Percentiles rank a stretch among this genome's conserved stretches.
These are phyloP conservation scores for Athene noctua DNA, from an alignment of 2,113 vertebrate genomes.

Conservation along the genomic window DNA sequence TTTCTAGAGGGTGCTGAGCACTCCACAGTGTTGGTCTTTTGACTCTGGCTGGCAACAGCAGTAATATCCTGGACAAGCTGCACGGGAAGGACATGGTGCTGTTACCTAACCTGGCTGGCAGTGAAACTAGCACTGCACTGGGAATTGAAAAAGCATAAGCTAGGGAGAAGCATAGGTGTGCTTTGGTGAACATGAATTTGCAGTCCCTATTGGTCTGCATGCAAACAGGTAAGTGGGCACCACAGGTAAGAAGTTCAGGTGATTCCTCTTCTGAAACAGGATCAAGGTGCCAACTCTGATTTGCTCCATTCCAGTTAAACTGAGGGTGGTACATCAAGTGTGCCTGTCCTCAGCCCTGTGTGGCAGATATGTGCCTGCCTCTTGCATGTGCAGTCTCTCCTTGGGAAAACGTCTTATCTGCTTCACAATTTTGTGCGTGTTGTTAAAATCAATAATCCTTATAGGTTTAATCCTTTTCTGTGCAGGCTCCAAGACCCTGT, in stretches of 20 bases:
- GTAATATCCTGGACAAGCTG: background rate
- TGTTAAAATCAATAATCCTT: background rate
- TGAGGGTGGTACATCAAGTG: background rate
- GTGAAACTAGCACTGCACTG: background rate
- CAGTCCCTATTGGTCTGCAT: accelerated
- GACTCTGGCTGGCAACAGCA: background rate
- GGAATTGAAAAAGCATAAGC: background rate
- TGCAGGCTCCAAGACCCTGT: background rate
- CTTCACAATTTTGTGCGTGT: accelerated
- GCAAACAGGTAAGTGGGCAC: background rate
- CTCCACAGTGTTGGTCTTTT: background rate
- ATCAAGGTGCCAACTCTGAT: background rate
- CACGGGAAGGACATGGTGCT: background rate
- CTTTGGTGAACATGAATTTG: background rate
- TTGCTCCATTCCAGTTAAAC: background rate
- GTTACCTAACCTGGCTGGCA: background rate
- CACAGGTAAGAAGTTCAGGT: background rate
- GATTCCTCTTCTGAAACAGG: background rate
- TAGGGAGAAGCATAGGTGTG: background rate
- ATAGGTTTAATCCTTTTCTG: background rate
- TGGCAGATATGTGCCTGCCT: background rate
- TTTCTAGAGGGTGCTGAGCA: background rate
- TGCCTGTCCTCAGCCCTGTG: accelerated
- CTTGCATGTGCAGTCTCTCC: accelerated
- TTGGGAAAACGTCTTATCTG: background rate